Base-by-base conservation (phyloP, 2,113 vertebrate species). In the Carlito syrichta region DNA sequence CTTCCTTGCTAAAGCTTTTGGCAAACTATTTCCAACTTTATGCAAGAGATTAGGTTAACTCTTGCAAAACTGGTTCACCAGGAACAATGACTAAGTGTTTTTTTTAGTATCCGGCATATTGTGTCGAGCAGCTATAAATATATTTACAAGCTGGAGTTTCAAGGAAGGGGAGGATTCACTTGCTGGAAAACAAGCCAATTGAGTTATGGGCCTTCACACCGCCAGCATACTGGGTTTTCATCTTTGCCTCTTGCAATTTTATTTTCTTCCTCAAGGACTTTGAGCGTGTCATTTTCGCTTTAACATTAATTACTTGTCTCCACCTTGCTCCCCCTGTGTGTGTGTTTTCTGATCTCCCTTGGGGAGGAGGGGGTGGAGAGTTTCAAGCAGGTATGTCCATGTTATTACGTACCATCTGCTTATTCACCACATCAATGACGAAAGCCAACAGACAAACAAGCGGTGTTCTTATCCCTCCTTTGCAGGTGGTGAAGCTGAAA, bases 31-130 rank as follows among this genome's bases (percentile, higher is more conserved):
- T 87, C 60, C 60, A 95, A 66, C 38, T 95, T 92, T 74, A 54
- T 82, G 63, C 19, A 90, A 96, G 40, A 91, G 74, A 92, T 97
- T 92, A 94, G 52, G 76, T 97, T 98, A 97, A 98, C 93, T 92
- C 95, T 97, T 97, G 95, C 83, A 93, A 94, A 98, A 97, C 98
- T 92, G 84, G 96, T 97, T 98, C 86, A 96, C 95, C 94, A 97
- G 92, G 91, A 97, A 96, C 91, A 95, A 82, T 97, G 96, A 97
- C 89, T 96, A 76, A 90, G 95, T 91, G 54, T 90, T 77, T 63
- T 88, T 38, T 94, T 93, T 54, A 60, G 52, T 66, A 95, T 79
- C 60, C 1, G 35, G 68, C 82, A 91, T 95, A 54, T 96, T 95
- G 79, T 95, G 89, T 92, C 62, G 91, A 91, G 69, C 27, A 86